A percentile compares a stretch with the other conserved stretches of the same genome.
Evolutionary conservation across 30 jellyfish, hydroid and myxozoan species (phyloP).

Genomic region (Haliclystus octoradiatus): DNA sequence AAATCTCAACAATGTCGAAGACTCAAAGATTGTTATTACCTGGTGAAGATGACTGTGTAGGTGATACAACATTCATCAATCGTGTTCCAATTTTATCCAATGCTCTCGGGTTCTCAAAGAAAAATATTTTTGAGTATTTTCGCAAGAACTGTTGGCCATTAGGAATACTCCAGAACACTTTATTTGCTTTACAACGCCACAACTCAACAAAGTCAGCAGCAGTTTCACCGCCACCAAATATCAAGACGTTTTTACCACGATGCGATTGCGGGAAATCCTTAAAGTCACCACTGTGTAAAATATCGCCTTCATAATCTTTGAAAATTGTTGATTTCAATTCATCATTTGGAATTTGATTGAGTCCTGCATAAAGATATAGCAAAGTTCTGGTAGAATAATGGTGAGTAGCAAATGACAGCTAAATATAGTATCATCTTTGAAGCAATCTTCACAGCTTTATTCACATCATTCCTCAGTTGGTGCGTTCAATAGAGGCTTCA

Average conservation of each 20-base stretch:
- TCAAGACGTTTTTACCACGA: conserved; percentile 35
- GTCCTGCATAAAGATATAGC: too few species aligned
- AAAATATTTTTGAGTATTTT: conserved; percentile 55
- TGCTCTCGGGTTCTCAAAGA: conserved; percentile 80
- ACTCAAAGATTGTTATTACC: too few species aligned
- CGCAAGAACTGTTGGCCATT: conserved; percentile 92
- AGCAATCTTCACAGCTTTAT: too few species aligned
- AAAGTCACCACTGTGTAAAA: conserved; percentile 65
- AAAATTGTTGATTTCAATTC: conserved; percentile 15
- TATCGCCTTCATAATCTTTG: conserved; percentile 47
- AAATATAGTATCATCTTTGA: too few species aligned
- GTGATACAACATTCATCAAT: conserved; percentile 54
- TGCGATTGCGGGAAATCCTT: conserved; percentile 40
- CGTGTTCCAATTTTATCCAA: conserved; percentile 82
- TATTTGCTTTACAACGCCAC: conserved; percentile 26
- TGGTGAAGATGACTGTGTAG: conserved; percentile 64
- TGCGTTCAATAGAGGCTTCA: too few species aligned
- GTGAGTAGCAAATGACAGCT: too few species aligned
- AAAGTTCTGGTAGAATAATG: too few species aligned
- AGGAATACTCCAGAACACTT: conserved; percentile 77
- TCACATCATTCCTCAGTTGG: too few species aligned
- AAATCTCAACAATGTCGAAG: too few species aligned
- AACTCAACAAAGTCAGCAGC: conserved; percentile 72
- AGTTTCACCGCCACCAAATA: conserved; percentile 90
- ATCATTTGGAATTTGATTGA: conserved; percentile 60